Evolutionary conservation across 1,140 invertebrate species (phyloP), one percentile per base, ranked within the genome.

Genomic region (Drosophila sp.): DNA sequence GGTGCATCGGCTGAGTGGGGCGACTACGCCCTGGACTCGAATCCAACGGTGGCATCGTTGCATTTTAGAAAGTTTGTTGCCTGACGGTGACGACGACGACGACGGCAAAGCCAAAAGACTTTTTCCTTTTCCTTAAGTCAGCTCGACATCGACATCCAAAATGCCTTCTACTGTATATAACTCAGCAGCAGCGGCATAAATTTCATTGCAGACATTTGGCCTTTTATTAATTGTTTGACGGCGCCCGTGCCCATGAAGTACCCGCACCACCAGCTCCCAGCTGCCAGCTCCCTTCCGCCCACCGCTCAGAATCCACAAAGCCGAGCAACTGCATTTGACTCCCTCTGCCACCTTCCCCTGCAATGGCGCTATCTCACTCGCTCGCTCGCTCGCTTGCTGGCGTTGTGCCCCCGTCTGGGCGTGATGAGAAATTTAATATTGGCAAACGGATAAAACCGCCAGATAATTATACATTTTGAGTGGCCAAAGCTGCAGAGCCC

Each of bases 341-440:
- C 57, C 55, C 72, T 63, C 44, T 54, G 30, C 11, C 30, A 2
- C 27, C 4, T 33, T 32, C 7, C 44, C 1, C 2, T 3, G 7
- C 17, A 47, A 47, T 47, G 17, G 44, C 4, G 44, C 44, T 10
- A 27, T 50, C 44, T 50, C 25, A 23, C 44, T 50, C 8, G 25
- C 44, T 50, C 25, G 44, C 44, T 50, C 8, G 25, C 44, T 50
- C 44, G 5, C 23, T 10, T 5, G 7, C 3, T 8, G 25, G 25
- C 3, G 32, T 58, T 32, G 56, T 35, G 54, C 65, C 72, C 66
- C 61, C 55, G 70, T 84, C 84, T 83, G 84, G 84, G 84, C 84
- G 84, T 89, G 84, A 89, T 89, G 84, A 89, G 84, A 89, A 89
- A 89, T 89, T 89, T 89, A 89, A 89, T 89, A 89, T 89, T 89